phyloP scores from a whole-genome alignment of 2,797 vertebrate species.

The Takifugu rubripes region DNA sequence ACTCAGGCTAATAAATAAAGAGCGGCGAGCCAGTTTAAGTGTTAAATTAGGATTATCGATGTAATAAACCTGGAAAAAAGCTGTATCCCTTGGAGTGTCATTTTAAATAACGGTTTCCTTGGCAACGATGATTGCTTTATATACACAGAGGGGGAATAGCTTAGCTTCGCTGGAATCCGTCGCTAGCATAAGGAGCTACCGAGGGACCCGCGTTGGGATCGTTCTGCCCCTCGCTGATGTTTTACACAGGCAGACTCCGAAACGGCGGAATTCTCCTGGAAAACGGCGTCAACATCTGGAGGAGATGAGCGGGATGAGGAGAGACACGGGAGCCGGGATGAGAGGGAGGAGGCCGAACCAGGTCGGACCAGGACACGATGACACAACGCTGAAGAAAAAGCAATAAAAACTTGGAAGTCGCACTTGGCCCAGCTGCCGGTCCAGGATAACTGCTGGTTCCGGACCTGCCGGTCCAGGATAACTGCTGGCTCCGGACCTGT shows the following conservation, averaged over 20 bases:
- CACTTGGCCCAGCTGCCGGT: too few species aligned
- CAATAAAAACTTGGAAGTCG: too few species aligned
- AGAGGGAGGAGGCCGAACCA: conserved; percentile 3
- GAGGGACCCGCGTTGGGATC: conserved; percentile 28
- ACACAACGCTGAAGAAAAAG: conserved; percentile 1
- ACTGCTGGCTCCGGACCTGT: too few species aligned
- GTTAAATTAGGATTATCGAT: neutral
- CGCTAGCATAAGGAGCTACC: conserved; percentile 31
- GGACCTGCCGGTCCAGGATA: too few species aligned
- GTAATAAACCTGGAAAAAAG: conserved; percentile 3
- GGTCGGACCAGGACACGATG: conserved; percentile 8
- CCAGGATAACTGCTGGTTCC: too few species aligned
- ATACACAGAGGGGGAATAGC: conserved; percentile 32
- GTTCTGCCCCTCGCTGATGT: conserved; percentile 53
- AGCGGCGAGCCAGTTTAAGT: neutral
- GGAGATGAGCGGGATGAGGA: conserved; percentile 38
- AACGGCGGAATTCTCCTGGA: conserved; percentile 53
- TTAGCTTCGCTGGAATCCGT: conserved; percentile 26
- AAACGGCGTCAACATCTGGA: conserved; percentile 52
- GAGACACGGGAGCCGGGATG: conserved; percentile 11
- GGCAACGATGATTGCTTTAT: conserved; percentile 25
- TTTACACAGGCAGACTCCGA: conserved; percentile 59
- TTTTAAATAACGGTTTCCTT: neutral
- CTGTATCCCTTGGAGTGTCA: too few species aligned
- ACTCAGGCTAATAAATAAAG: neutral